These are phyloP conservation scores for Motacilla alba DNA, from an alignment of 2,113 vertebrate genomes.

Conservation along the genomic window DNA sequence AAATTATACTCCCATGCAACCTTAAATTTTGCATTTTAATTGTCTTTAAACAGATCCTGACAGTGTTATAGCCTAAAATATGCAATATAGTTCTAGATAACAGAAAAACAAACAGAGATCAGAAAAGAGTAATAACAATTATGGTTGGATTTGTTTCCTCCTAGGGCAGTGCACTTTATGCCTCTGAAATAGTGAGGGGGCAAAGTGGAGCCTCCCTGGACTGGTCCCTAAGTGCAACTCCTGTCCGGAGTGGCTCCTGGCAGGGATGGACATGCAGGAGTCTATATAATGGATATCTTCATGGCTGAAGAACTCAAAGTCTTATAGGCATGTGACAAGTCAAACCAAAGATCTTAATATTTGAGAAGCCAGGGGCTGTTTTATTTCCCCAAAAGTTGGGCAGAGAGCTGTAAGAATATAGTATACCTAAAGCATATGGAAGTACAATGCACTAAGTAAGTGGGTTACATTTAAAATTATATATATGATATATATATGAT, in stretches of 20 bases:
- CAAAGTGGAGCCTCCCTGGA: not conserved
- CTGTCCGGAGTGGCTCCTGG: not conserved
- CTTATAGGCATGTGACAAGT: not conserved
- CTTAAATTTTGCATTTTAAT: slow-evolving; percentile 65
- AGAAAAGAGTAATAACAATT: slow-evolving; percentile 22
- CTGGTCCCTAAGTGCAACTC: rapidly evolving
- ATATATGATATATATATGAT: too few relatives aligned
- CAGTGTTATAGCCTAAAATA: slow-evolving; percentile 31
- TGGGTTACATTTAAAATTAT: not conserved
- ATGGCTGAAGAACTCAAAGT: not conserved
- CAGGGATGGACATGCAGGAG: not conserved
- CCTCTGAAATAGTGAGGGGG: not conserved
- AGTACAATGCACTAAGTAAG: not conserved
- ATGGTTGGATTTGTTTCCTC: slow-evolving; percentile 5
- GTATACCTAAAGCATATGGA: not conserved
- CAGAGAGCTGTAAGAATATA: not conserved
- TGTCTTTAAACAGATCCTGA: slow-evolving; percentile 41
- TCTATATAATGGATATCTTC: not conserved
- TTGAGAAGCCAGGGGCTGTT: not conserved
- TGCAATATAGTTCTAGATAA: not conserved
- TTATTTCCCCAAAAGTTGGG: not conserved
- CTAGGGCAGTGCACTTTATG: slow-evolving; percentile 1
- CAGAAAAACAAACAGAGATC: slow-evolving; percentile 41
- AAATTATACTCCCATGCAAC: slow-evolving; percentile 34
- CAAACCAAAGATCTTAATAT: not conserved